Percentiles rank a stretch among this genome's conserved stretches.
Evolutionary conservation across 2,113 vertebrate species (phyloP).

Genomic region (Saccopteryx bilineata): DNA sequence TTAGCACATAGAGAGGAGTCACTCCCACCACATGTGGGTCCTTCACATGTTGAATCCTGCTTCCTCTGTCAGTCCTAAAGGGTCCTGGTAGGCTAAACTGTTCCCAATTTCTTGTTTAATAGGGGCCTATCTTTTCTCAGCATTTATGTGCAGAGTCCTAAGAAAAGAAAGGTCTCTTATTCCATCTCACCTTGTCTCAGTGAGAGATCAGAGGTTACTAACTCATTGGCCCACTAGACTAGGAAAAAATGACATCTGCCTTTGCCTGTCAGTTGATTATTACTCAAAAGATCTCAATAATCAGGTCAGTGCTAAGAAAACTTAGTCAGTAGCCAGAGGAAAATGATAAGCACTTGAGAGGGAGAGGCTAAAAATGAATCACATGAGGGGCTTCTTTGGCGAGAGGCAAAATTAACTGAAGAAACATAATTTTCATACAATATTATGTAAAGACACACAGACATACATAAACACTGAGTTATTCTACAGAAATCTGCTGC

Average conservation of each 20-base stretch:
- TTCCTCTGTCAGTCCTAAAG: background rate
- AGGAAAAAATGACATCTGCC: background rate
- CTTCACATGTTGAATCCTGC: background rate
- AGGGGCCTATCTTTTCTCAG: background rate
- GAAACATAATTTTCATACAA: constrained; percentile 2
- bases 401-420: background rate
- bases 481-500: background rate
- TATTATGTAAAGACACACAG: background rate
- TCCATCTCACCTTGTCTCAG: background rate
- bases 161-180: constrained; percentile 1
- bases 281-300: constrained; percentile 26
- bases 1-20: background rate
- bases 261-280: background rate
- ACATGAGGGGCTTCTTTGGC: background rate
- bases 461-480: constrained; percentile 1
- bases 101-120: background rate
- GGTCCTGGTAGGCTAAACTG: background rate
- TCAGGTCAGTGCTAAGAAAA: constrained; percentile 29
- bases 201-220: background rate
- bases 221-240: background rate
- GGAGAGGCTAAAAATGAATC: constrained; percentile 23
- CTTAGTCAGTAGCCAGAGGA: constrained; percentile 34
- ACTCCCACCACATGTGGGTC: background rate
- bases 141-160: background rate
- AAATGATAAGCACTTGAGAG: background rate